A percentile compares a stretch with the other conserved stretches of the same genome.
phyloP scores from a whole-genome alignment of 2,888 invertebrate genomes.

The Chaitophorus viminalis region DNA sequence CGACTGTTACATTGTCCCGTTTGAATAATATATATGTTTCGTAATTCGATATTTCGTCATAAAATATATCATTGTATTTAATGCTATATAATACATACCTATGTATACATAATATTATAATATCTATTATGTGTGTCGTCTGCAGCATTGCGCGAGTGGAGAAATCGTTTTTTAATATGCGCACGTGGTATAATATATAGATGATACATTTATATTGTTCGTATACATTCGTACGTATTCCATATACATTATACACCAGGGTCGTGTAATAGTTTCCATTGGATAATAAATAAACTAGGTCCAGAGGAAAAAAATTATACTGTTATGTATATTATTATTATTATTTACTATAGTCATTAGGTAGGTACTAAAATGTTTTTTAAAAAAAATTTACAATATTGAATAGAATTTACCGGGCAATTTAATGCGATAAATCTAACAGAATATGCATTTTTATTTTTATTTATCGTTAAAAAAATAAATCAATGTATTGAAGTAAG shows the following conservation, averaged over 20 bases:
- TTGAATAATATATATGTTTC: constrained; percentile 11
- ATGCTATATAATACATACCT: neutral
- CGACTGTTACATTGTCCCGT: neutral
- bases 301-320: too few relatives aligned
- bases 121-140: constrained; percentile 12
- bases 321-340: too few relatives aligned
- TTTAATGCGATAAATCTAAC: too few relatives aligned
- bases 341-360: too few relatives aligned
- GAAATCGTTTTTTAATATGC: constrained; percentile 46
- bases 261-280: too few relatives aligned
- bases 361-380: too few relatives aligned
- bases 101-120: neutral
- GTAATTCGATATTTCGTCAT: constrained; percentile 48
- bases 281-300: too few relatives aligned
- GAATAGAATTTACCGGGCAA: too few relatives aligned
- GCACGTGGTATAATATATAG: neutral
- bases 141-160: neutral
- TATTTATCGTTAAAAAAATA: too few relatives aligned
- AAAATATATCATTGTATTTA: constrained; percentile 14
- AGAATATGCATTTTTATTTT: too few relatives aligned
- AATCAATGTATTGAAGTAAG: too few relatives aligned
- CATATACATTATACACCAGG: neutral
- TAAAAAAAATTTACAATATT: too few relatives aligned
- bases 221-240: neutral
- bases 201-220: neutral